Percentiles rank a stretch among this genome's conserved stretches.
Conservation (phyloP, 2,797 vertebrate genomes). For the Molossus alvarezi region DNA sequence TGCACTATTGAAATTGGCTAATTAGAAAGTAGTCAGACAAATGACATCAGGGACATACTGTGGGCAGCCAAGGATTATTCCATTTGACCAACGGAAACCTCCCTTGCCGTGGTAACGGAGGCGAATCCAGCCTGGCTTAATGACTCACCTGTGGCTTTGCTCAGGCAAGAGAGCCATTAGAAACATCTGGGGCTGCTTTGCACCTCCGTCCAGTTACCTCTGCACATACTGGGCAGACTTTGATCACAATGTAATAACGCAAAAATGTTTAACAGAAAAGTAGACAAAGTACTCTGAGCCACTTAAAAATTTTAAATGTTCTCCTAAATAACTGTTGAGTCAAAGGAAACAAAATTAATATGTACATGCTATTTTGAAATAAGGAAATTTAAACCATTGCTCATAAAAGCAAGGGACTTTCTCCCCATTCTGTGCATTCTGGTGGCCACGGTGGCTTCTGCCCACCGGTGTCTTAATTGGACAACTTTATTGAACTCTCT, state of each 20-base stretch:
- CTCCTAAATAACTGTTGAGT: not conserved
- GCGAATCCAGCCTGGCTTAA: not conserved
- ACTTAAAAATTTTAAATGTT: not conserved
- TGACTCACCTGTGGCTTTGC: not conserved
- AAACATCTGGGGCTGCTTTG: slow-evolving; percentile 36
- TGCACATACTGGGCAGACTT: not conserved
- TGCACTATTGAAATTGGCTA: not conserved
- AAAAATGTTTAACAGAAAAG: not conserved
- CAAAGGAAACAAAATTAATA: slow-evolving; percentile 50
- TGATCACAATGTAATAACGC: not conserved
- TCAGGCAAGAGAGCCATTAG: not conserved
- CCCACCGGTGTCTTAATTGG: not conserved
- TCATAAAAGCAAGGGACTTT: not conserved
- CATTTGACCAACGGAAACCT: not conserved
- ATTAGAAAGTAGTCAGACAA: not conserved
- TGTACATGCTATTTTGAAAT: not conserved
- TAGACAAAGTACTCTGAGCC: slow-evolving; percentile 12
- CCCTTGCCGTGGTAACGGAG: not conserved
- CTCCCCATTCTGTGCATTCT: not conserved
- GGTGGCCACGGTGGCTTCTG: not conserved
- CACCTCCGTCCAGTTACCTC: not conserved
- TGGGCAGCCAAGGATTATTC: not conserved
- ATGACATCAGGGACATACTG: not conserved
- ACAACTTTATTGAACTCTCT: slow-evolving; percentile 32
- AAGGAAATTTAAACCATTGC: not conserved